Evolutionary conservation across 2,888 invertebrate genomes (phyloP).

Genomic region (Onchidella celtica): DNA sequence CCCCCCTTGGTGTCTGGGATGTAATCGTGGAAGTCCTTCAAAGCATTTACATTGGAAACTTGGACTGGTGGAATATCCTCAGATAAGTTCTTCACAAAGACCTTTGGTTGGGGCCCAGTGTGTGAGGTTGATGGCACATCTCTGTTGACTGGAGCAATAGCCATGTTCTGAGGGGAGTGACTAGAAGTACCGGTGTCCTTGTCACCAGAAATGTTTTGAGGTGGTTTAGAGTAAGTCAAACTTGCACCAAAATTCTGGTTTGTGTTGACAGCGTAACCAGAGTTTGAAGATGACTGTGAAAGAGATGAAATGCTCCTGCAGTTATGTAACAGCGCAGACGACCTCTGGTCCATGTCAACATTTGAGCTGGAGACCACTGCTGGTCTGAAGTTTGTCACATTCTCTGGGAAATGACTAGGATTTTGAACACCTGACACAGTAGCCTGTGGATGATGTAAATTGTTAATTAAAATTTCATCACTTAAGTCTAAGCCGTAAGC

Average conservation of each 20-base stretch:
- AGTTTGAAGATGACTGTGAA: neutral
- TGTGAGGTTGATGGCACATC: neutral
- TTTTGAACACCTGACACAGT: neutral
- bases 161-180: constrained; percentile 36
- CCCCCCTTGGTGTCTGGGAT: constrained; percentile 48
- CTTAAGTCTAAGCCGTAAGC: constrained; percentile 7
- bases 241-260: neutral
- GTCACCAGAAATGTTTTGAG: neutral
- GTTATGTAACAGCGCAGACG: neutral
- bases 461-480: neutral
- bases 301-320: neutral
- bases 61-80: too few species aligned
- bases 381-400: neutral
- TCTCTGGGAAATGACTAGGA: neutral
- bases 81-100: neutral
- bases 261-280: neutral
- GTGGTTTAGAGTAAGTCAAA: neutral
- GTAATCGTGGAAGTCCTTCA: neutral
- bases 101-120: neutral
- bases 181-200: neutral
- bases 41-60: neutral
- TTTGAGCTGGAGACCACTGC: neutral
- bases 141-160: constrained; percentile 21
- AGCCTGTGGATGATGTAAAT: neutral
- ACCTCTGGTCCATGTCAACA: neutral